Conservation (phyloP, 2,797 vertebrate species). For the Hirundo rustica region DNA sequence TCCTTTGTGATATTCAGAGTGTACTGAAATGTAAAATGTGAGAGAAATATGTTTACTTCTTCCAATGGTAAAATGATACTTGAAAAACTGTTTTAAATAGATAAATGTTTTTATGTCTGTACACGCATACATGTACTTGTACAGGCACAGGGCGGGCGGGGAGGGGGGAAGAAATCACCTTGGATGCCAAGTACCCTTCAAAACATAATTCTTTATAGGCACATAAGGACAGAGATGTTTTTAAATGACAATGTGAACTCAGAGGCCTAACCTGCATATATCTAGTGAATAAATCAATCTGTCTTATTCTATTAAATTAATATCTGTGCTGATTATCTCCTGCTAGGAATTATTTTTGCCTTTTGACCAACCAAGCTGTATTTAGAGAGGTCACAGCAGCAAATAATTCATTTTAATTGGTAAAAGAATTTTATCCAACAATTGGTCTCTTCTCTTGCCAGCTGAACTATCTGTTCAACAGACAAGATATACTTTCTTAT, state of each 20-base stretch:
- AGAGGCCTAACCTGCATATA: not conserved
- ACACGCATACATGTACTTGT: not conserved
- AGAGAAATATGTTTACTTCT: not conserved
- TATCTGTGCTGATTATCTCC: conserved; percentile 8
- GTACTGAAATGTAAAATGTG: not conserved
- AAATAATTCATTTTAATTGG: conserved; percentile 40
- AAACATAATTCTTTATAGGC: not conserved
- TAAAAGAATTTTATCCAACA: conserved; percentile 13
- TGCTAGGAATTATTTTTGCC: not conserved
- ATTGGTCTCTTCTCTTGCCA: not conserved
- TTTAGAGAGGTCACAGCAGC: not conserved
- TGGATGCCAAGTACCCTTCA: not conserved
- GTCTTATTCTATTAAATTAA: conserved; percentile 29
- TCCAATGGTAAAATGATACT: not conserved
- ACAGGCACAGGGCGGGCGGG: not conserved
- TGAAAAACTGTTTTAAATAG: not conserved
- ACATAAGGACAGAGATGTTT: not conserved
- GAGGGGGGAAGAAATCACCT: not conserved
- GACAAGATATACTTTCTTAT: not conserved
- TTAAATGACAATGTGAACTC: not conserved
- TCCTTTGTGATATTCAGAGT: not conserved
- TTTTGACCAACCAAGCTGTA: not conserved
- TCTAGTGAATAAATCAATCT: conserved; percentile 39
- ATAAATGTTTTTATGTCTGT: not conserved
- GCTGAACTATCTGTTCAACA: not conserved